Conservation (phyloP, 1,140 invertebrate species). For the Paracyclopina nana region DNA sequence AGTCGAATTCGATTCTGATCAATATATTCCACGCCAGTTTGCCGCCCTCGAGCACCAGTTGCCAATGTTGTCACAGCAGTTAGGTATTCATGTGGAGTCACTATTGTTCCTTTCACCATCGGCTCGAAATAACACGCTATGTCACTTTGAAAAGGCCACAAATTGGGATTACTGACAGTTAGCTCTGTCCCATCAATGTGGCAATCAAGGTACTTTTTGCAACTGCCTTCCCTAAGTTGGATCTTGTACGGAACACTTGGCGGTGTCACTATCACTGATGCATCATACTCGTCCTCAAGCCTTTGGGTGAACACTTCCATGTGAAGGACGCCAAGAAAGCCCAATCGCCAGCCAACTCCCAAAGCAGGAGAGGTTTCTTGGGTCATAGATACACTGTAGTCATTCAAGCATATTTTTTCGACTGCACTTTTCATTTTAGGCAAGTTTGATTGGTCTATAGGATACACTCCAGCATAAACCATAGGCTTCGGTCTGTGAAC, state of each 20-base stretch:
- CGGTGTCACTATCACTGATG: slow-evolving; percentile 68
- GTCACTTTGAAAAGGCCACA: slow-evolving; percentile 45
- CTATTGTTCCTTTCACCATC: slow-evolving; percentile 66
- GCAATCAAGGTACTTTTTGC: background rate
- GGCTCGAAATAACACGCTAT: slow-evolving; percentile 66
- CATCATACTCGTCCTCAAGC: slow-evolving; percentile 75
- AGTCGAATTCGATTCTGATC: slow-evolving; percentile 30
- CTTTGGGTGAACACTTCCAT: slow-evolving; percentile 89
- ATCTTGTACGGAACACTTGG: slow-evolving; percentile 89
- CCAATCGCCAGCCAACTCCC: slow-evolving; percentile 79
- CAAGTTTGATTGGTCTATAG: slow-evolving; percentile 68
- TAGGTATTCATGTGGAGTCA: slow-evolving; percentile 45
- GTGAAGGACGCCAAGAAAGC: slow-evolving; percentile 82
- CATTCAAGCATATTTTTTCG: slow-evolving; percentile 78
- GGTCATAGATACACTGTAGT: slow-evolving; percentile 58
- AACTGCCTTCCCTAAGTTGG: slow-evolving; percentile 30
- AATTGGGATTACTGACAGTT: slow-evolving; percentile 58
- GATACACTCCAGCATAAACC: slow-evolving; percentile 81
- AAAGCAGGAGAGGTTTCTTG: slow-evolving; percentile 49
- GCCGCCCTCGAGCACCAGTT: slow-evolving; percentile 7
- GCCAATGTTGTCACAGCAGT: slow-evolving; percentile 9
- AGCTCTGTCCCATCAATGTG: slow-evolving; percentile 1
- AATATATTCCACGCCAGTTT: background rate
- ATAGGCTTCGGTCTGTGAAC: slow-evolving; percentile 18
- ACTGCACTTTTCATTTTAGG: slow-evolving; percentile 50